These are phyloP conservation scores for Nowickia ferox DNA, from an alignment of 2,888 invertebrate genomes.

Conservation along the genomic window DNA sequence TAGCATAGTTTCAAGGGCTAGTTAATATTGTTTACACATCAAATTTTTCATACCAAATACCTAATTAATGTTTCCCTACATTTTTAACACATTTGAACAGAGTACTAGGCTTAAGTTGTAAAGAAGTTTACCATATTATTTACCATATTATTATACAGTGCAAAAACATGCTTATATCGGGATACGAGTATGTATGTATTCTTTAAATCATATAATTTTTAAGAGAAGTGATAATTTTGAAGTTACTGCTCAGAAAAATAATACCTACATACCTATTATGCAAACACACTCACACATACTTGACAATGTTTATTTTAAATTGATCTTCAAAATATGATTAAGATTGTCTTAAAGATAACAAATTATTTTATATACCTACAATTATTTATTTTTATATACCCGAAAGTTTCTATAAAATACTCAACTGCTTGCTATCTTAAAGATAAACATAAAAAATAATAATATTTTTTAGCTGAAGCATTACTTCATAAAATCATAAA, in stretches of 20 bases:
- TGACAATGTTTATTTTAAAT: not conserved
- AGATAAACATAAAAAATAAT: not conserved
- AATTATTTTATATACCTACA: not conserved
- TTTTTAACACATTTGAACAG: no score
- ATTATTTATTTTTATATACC: no score
- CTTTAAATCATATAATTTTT: not conserved
- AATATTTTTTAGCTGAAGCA: not conserved
- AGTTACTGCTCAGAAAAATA: not conserved
- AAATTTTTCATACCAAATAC: no score
- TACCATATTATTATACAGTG: no score
- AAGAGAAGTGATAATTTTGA: not conserved
- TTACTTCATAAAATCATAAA: not conserved
- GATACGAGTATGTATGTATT: not conserved
- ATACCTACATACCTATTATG: not conserved
- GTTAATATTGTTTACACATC: no score
- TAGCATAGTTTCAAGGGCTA: no score
- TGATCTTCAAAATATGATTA: not conserved
- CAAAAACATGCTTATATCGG: not conserved
- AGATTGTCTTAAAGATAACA: not conserved
- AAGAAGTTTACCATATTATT: no score
- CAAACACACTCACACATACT: constrained; percentile 10
- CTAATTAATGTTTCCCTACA: no score
- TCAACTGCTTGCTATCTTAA: constrained; percentile 7
- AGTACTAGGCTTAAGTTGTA: no score
- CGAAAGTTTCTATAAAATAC: not conserved